Conservation (phyloP, 2,113 vertebrate genomes). For the Dromaius novaehollandiae region DNA sequence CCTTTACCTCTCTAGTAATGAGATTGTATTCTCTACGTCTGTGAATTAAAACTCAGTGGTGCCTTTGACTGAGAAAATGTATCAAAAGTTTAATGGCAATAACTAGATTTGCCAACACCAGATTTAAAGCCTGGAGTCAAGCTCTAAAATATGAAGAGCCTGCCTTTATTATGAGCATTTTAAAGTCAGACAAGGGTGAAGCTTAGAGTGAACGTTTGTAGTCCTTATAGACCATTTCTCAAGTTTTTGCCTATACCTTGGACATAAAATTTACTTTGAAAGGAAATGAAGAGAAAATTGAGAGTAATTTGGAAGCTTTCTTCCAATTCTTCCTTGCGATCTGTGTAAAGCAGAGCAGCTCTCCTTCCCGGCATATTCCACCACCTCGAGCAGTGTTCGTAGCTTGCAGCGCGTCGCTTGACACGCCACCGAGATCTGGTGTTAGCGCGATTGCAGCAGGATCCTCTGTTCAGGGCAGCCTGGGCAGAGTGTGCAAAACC, state of each 20-base stretch:
- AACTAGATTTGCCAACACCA: not conserved
- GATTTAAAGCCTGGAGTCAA: not conserved
- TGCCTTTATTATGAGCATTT: not conserved
- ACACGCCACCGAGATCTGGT: not conserved
- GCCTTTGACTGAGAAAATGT: not conserved
- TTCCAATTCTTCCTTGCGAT: not conserved
- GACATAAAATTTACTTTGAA: not conserved
- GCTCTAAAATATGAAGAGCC: not conserved
- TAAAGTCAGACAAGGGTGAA: not conserved
- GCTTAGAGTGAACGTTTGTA: not conserved
- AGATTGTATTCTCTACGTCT: not conserved
- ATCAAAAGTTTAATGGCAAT: not conserved
- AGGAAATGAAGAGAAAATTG: not conserved
- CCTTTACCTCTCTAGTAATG: not conserved
- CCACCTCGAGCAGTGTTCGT: not conserved
- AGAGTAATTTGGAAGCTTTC: not conserved
- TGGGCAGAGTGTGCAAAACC: not conserved
- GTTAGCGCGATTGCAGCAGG: not conserved
- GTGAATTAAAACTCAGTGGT: not conserved
- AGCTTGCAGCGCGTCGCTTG: not conserved
- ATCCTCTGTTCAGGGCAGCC: not conserved
- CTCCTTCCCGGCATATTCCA: not conserved
- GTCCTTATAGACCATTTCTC: not conserved
- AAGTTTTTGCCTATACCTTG: not conserved
- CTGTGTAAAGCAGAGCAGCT: not conserved